These are phyloP conservation scores for Polypedilum pembai DNA, from an alignment of 1,140 invertebrate species.

Conservation along the genomic window DNA sequence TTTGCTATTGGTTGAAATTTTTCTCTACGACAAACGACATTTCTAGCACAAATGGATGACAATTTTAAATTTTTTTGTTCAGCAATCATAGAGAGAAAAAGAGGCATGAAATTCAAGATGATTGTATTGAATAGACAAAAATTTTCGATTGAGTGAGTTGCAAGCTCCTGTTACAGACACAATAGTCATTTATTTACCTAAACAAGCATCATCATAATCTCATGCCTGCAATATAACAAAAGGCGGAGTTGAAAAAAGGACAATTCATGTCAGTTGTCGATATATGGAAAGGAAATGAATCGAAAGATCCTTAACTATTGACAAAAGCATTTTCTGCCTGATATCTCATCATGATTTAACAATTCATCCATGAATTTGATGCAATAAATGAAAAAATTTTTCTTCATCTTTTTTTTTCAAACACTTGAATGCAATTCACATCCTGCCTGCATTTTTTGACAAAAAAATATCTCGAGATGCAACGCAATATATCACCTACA, in stretches of 20 bases:
- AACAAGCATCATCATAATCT: background rate
- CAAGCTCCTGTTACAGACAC: background rate
- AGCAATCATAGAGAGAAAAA: background rate
- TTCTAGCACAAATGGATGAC: background rate
- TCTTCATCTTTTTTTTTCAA: background rate
- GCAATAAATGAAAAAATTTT: background rate
- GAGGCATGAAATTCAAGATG: background rate
- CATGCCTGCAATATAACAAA: background rate
- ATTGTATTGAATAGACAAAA: background rate
- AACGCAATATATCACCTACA: slow-evolving; percentile 22
- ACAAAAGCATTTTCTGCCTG: background rate
- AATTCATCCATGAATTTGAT: slow-evolving; percentile 9
- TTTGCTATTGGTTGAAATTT: background rate
- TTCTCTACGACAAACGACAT: background rate
- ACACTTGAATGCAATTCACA: background rate
- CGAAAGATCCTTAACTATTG: background rate
- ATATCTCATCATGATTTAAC: background rate
- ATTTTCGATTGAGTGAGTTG: background rate
- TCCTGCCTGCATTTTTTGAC: background rate
- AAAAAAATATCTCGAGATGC: background rate
- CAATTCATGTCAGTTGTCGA: slow-evolving; percentile 1
- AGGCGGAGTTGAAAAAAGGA: background rate
- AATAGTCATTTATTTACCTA: background rate
- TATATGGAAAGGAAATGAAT: background rate
- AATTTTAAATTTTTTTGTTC: background rate